Conservation (phyloP, 2,113 vertebrate species). For the Dascyllus trimaculatus region DNA sequence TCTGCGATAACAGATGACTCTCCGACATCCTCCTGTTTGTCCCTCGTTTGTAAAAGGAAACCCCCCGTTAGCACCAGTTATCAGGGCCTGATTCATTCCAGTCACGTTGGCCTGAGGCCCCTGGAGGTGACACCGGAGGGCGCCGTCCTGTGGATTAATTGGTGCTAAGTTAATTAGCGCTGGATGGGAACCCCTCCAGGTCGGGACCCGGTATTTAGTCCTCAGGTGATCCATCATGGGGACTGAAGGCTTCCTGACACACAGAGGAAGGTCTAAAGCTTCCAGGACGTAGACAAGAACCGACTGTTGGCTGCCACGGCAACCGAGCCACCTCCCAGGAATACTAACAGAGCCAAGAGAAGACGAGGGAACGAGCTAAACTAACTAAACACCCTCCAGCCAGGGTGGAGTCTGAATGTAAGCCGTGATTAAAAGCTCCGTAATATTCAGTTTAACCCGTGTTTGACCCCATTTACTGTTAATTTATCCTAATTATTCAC, state of each 20-base stretch:
- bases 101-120: conserved; percentile 36
- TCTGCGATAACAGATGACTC: conserved; percentile 8
- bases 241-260: conserved; percentile 50
- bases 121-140: conserved; percentile 50
- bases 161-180: conserved; percentile 67
- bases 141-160: conserved; percentile 60
- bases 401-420: not conserved
- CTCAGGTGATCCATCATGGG: conserved; percentile 70
- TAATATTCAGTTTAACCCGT: too few species aligned
- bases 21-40: conserved; percentile 10
- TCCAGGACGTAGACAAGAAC: conserved; percentile 42
- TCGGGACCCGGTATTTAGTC: conserved; percentile 58
- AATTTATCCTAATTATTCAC: too few species aligned
- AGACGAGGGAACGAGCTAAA: not conserved
- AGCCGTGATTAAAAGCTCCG: too few species aligned
- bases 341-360: conserved; percentile 26
- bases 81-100: conserved; percentile 44
- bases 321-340: conserved; percentile 42
- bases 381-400: not conserved
- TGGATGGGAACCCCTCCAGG: conserved; percentile 35
- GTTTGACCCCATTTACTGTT: too few species aligned
- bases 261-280: conserved; percentile 59
- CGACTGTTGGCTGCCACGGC: conserved; percentile 38
- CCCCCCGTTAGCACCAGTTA: conserved; percentile 46
- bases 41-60: not conserved